Base-by-base conservation (phyloP, 2,113 vertebrate species). In the Nycticryphes semicollaris region DNA sequence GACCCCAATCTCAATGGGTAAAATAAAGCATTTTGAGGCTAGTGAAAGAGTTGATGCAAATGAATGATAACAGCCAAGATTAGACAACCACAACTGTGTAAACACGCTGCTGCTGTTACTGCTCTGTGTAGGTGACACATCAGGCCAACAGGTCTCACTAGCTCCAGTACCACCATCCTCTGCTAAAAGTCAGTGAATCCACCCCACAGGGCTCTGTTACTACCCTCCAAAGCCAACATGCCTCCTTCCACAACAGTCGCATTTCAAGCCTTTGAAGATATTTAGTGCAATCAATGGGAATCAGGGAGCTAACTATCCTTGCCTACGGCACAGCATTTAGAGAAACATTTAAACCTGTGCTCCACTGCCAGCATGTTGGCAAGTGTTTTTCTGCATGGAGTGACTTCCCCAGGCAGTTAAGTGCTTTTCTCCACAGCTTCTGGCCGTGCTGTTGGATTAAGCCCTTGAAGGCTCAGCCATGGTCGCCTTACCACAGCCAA, bases 401-500 rank as follows among this genome's bases (percentile, higher is more conserved):
- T 48, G 37, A 59, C 13, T 66, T 35, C 39, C 12, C 59, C 39
- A 35, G 56, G 30, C 31, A 37, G 31, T 7, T 28, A 14, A 27
- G 24, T 22, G 11, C 28, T 72, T 30, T 51, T 56, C 45, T 51
- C 28, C 23, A 24, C 1, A 1, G 17, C 25, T 69, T 78, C 48
- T 75, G 50, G 43, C 35, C 4, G 0, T 51, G 70, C 59, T 82
- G 23, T 41, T 62, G 35, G 59, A 67, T 41, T 28, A 35, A 81
- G 51, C 31, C 57, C 27, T 23, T 4, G 43, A 53, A 16, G n/a
- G 27, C 30, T 64, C 66, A 43, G 47, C 17, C 2, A 0, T 27
- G 28, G 33, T 50, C 18, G 28, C 2, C 0, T 57, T 51, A 31
- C 11, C 1, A 0, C 47, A 67, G 23, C 35, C 39, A 31, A n/a